A percentile compares a stretch with the other conserved stretches of the same genome.
Conservation (phyloP, 2,113 vertebrate genomes). For the Etheostoma spectabile region DNA sequence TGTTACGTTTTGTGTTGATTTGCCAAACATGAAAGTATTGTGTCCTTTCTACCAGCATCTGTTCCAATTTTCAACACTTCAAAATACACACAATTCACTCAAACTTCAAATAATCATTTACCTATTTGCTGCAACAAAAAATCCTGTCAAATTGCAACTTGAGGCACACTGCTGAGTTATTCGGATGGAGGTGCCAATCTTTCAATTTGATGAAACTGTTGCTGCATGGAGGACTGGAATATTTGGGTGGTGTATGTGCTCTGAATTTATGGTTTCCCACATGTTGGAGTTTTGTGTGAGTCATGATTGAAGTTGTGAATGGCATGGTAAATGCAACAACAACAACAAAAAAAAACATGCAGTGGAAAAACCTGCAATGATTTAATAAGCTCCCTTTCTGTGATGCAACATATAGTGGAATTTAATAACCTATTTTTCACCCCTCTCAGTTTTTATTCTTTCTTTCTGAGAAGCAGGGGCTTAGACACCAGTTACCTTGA, state of each 20-base stretch:
- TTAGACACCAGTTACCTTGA: conserved; percentile 36
- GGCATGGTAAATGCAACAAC: not conserved
- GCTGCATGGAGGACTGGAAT: not conserved
- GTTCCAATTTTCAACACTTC: conserved; percentile 17
- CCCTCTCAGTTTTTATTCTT: conserved; percentile 38
- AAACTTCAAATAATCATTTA: conserved; percentile 27
- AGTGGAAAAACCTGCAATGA: conserved; percentile 12
- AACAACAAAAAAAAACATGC: not conserved
- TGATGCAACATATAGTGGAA: conserved; percentile 40
- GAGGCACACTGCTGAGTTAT: not conserved
- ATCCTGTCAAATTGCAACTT: conserved; percentile 33
- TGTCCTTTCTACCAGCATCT: not conserved
- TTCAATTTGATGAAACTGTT: conserved; percentile 8
- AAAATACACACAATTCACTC: not conserved
- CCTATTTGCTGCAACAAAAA: conserved; percentile 8
- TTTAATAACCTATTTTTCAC: conserved; percentile 41
- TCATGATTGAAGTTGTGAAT: conserved; percentile 9
- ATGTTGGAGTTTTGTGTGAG: not conserved
- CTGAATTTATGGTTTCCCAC: conserved; percentile 3
- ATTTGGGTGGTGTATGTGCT: not conserved
- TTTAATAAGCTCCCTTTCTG: conserved; percentile 40
- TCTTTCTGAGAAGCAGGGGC: conserved; percentile 17
- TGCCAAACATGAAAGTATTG: conserved; percentile 4
- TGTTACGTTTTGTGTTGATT: not conserved
- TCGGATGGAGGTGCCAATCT: conserved; percentile 1